phyloP scores from a whole-genome alignment of 30 jellyfish, hydroid and myxozoan species.

The Hydra vulgaris region DNA sequence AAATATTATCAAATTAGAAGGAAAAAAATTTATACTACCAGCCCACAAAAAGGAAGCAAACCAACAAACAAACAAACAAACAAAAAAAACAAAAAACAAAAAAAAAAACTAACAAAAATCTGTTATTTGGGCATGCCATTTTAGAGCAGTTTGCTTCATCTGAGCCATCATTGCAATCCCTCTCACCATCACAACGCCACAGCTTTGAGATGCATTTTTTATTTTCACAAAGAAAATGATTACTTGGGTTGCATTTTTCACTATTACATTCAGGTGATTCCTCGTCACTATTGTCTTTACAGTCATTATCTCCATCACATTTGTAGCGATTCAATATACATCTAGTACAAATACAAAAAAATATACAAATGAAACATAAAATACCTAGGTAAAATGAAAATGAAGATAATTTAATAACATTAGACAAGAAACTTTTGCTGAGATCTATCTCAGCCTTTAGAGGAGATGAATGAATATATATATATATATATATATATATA shows the following conservation, averaged over 20 bases:
- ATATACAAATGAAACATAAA: too few species aligned
- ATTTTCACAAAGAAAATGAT: constrained; percentile 54
- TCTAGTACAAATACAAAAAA: constrained; percentile 20
- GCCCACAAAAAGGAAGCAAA: not conserved
- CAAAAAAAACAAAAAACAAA: not conserved
- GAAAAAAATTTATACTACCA: too few species aligned
- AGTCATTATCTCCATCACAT: constrained; percentile 94
- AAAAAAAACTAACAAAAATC: constrained; percentile 46
- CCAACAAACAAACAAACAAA: not conserved
- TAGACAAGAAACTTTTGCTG: too few species aligned
- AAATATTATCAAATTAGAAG: not conserved
- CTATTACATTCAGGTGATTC: constrained; percentile 41
- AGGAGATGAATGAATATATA: too few species aligned
- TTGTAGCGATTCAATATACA: constrained; percentile 60
- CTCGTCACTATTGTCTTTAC: constrained; percentile 91
- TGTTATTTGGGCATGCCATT: constrained; percentile 30
- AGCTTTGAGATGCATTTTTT: constrained; percentile 61
- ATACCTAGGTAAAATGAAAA: too few species aligned
- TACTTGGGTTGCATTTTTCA: constrained; percentile 44
- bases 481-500: too few species aligned
- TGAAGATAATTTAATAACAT: too few species aligned
- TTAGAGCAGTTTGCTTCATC: constrained; percentile 75
- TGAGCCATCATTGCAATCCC: constrained; percentile 78
- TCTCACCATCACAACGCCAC: constrained; percentile 92
- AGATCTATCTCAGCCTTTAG: too few species aligned